A percentile compares a stretch with the other conserved stretches of the same genome.
phyloP scores from a whole-genome alignment of 2,888 invertebrate species.

The Muschampia plurimacula region DNA sequence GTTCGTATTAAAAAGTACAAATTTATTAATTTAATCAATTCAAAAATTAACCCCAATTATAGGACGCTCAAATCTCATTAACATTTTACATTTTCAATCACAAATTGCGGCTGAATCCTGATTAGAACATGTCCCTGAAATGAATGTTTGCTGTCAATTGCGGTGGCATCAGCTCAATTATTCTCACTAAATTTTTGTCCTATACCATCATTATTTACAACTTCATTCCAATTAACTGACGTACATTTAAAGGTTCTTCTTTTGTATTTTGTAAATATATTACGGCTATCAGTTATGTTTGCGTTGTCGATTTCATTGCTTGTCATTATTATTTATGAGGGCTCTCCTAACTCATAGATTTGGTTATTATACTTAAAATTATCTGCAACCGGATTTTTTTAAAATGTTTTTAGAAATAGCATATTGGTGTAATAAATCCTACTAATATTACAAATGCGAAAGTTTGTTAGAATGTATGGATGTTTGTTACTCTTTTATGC shows the following conservation, averaged over 20 bases:
- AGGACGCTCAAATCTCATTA: neutral
- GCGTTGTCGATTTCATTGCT: neutral
- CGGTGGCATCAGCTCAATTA: constrained; percentile 4
- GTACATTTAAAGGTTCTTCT: neutral
- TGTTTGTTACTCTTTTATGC: too few species aligned
- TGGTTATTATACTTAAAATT: neutral
- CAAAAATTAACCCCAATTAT: neutral
- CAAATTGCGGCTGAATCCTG: neutral
- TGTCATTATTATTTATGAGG: neutral
- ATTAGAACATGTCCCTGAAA: neutral
- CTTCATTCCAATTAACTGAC: neutral
- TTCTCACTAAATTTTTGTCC: constrained; percentile 1
- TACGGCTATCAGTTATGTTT: neutral
- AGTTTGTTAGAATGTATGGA: too few species aligned
- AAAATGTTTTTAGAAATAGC: neutral
- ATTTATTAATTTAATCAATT: too few species aligned
- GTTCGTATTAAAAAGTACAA: too few species aligned
- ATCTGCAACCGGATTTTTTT: neutral
- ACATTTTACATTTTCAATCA: neutral
- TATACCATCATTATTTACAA: constrained; percentile 6
- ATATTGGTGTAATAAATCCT: neutral
- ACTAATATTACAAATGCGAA: too few species aligned
- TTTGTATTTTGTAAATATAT: neutral
- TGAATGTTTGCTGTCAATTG: neutral
- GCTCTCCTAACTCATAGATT: neutral